A percentile compares a stretch with the other conserved stretches of the same genome.
phyloP scores from a whole-genome alignment of 2,888 invertebrate genomes.

The Lithophane leautieri region DNA sequence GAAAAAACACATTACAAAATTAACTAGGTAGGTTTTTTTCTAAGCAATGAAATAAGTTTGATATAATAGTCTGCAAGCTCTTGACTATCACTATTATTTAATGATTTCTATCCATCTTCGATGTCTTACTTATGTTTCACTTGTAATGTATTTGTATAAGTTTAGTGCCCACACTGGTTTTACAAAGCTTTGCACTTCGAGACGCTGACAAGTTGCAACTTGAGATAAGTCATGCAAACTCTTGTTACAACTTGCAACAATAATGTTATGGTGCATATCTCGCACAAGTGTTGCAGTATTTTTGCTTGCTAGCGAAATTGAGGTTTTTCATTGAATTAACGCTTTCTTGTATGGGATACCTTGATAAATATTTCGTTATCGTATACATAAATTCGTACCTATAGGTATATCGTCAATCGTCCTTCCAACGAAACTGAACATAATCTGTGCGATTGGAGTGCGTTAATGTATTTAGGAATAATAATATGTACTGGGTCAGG shows the following conservation, averaged over 20 bases:
- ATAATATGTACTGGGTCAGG: background rate
- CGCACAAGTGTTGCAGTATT: conserved; percentile 6
- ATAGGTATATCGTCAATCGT: too few species aligned
- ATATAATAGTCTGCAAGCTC: background rate
- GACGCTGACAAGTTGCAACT: conserved; percentile 46
- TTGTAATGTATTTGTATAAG: conserved; percentile 24
- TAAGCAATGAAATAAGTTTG: background rate
- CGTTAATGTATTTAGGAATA: background rate
- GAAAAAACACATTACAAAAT: background rate
- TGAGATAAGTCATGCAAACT: conserved; percentile 39
- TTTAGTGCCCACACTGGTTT: conserved; percentile 34
- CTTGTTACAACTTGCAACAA: conserved; percentile 48
- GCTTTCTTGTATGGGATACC: too few species aligned
- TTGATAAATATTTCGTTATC: background rate
- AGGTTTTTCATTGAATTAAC: background rate
- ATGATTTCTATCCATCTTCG: background rate
- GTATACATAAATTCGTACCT: background rate
- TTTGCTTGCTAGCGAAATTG: background rate
- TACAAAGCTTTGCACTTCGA: conserved; percentile 43
- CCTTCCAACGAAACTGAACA: background rate
- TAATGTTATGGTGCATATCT: conserved; percentile 25
- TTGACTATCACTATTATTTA: background rate
- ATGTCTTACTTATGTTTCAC: background rate
- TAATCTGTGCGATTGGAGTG: background rate
- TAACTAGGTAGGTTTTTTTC: background rate